phyloP scores from a whole-genome alignment of 2,797 vertebrate genomes.

The Hypotaenidia philippensis region DNA sequence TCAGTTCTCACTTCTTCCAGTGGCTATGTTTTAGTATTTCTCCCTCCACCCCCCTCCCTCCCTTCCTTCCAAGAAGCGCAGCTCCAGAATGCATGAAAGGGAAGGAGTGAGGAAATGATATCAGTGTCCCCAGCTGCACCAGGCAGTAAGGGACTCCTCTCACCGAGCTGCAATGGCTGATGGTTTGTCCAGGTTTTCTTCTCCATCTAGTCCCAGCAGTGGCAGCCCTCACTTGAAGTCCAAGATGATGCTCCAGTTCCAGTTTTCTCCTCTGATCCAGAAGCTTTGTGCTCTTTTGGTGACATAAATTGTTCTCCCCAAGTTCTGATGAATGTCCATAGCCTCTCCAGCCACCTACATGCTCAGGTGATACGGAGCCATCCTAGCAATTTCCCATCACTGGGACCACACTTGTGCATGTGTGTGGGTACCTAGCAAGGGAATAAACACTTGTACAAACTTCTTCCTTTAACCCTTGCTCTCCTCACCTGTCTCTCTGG shows the following conservation, averaged over 20 bases:
- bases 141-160: background rate
- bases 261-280: background rate
- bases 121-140: background rate
- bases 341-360: rapidly evolving
- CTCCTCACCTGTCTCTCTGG: conserved; percentile 37
- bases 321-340: background rate
- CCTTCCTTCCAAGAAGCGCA: background rate
- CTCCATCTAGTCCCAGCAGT: background rate
- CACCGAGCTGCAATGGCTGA: rapidly evolving
- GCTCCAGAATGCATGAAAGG: background rate
- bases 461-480: conserved; percentile 58
- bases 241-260: background rate
- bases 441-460: background rate
- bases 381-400: background rate
- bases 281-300: background rate
- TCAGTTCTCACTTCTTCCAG: conserved; percentile 24
- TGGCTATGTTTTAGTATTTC: background rate
- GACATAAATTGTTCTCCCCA: background rate
- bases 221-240: background rate
- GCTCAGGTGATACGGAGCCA: background rate
- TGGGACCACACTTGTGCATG: rapidly evolving
- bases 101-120: background rate
- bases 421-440: background rate
- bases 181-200: background rate
- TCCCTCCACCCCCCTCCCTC: background rate